phyloP scores from a whole-genome alignment of 2,888 invertebrate species.

The Maniola hyperantus region DNA sequence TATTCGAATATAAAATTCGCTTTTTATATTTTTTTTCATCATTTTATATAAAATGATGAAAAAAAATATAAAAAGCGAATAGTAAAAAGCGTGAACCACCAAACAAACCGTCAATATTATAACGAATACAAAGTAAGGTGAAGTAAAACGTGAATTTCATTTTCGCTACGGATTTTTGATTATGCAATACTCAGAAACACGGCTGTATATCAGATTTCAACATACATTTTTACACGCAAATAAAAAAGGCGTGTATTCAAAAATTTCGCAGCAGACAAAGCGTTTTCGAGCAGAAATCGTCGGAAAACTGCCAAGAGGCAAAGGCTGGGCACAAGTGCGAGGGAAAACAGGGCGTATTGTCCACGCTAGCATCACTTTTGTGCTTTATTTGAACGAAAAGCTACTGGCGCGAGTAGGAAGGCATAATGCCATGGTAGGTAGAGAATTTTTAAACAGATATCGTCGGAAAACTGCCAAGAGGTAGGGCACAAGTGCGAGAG shows the following conservation, averaged over 20 bases:
- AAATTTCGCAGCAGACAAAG: constrained; percentile 38
- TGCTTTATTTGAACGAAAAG: constrained; percentile 22
- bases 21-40: too few relatives aligned
- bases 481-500: too few relatives aligned
- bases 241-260: constrained; percentile 37
- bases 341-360: constrained; percentile 40
- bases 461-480: too few relatives aligned
- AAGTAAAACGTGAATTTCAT: constrained; percentile 15
- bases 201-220: constrained; percentile 29
- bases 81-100: not conserved
- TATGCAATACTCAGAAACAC: constrained; percentile 34
- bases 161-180: constrained; percentile 32
- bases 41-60: too few relatives aligned
- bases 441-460: too few relatives aligned
- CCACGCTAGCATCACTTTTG: constrained; percentile 37
- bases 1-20: not conserved
- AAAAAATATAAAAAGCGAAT: not conserved
- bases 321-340: constrained; percentile 35
- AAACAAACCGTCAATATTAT: constrained; percentile 5
- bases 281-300: constrained; percentile 39
- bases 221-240: constrained; percentile 34
- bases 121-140: not conserved
- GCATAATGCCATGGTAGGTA: not conserved
- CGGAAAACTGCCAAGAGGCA: constrained; percentile 41
- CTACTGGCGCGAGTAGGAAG: not conserved